phyloP scores from a whole-genome alignment of 2,888 invertebrate genomes.

The Drosophila prostipennis region DNA sequence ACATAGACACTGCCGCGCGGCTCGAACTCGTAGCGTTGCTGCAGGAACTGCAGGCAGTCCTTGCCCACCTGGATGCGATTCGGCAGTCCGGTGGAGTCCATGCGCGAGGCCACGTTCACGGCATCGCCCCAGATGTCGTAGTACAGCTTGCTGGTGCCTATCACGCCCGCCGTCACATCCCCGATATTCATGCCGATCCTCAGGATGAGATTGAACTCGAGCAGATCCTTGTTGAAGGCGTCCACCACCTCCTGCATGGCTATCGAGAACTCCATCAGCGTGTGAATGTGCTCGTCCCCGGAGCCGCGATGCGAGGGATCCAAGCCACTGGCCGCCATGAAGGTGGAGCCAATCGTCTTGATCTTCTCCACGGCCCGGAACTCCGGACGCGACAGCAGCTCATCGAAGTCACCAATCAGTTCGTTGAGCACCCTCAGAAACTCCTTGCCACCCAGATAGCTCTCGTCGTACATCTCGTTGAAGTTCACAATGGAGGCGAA shows the following conservation, averaged over 20 bases:
- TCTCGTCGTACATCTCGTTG: constrained; percentile 99
- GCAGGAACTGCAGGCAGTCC: constrained; percentile 89
- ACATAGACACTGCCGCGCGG: constrained; percentile 97
- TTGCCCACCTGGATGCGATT: constrained; percentile 93
- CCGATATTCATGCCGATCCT: constrained; percentile 96
- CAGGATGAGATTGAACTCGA: constrained; percentile 94
- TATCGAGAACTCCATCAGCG: constrained; percentile 96
- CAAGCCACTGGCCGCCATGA: constrained; percentile 98
- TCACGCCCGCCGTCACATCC: constrained; percentile 98
- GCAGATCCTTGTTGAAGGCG: constrained; percentile 94
- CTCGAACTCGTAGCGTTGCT: constrained; percentile 92
- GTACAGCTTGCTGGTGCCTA: constrained; percentile 97
- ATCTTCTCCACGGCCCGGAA: constrained; percentile 97
- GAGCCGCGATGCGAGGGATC: constrained; percentile 91
- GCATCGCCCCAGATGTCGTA: constrained; percentile 99
- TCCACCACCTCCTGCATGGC: constrained; percentile 95
- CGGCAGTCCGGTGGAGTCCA: constrained; percentile 97
- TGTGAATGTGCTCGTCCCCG: constrained; percentile 90
- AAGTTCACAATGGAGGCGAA: constrained; percentile 99
- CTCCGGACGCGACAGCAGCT: constrained; percentile 91
- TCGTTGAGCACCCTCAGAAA: constrained; percentile 97
- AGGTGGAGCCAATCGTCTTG: constrained; percentile 98
- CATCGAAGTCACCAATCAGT: constrained; percentile 97
- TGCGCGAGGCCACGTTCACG: constrained; percentile 97
- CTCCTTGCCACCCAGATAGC: constrained; percentile 97